Evolutionary conservation across 2,113 vertebrate genomes (phyloP).

Genomic region (Hippocampus zosterae): DNA sequence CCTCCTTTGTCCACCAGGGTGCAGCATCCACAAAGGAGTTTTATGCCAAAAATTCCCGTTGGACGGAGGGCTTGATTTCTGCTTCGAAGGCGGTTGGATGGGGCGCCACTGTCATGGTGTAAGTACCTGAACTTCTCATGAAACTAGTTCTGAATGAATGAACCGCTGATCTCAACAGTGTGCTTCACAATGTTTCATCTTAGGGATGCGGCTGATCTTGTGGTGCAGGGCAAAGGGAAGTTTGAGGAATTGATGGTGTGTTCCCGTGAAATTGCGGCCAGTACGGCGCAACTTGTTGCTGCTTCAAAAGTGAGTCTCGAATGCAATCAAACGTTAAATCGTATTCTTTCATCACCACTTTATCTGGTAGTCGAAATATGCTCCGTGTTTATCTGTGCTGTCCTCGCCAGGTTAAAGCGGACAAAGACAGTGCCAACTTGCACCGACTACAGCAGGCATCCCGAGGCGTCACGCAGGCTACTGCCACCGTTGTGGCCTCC

Average conservation of each 20-base stretch:
- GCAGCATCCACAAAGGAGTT: constrained; percentile 93
- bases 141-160: background rate
- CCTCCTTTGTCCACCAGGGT: constrained; percentile 72
- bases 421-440: constrained; percentile 89
- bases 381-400: background rate
- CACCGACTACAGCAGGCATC: constrained; percentile 85
- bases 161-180: background rate
- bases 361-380: too few species aligned
- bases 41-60: constrained; percentile 95
- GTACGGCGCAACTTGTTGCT: constrained; percentile 93
- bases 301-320: constrained; percentile 84
- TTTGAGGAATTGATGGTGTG: constrained; percentile 97
- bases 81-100: constrained; percentile 96
- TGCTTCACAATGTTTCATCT: constrained; percentile 7
- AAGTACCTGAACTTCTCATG: constrained; percentile 59
- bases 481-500: constrained; percentile 85
- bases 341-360: too few species aligned
- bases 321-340: background rate
- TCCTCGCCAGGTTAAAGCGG: constrained; percentile 85
- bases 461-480: constrained; percentile 86
- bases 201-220: constrained; percentile 91
- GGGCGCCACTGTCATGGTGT: constrained; percentile 98
- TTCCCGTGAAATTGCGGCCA: constrained; percentile 92
- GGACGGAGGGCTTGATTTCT: constrained; percentile 95
- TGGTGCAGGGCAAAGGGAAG: constrained; percentile 91